phyloP scores from a whole-genome alignment of 2,888 invertebrate genomes.

The Lacanobia wlatinum region DNA sequence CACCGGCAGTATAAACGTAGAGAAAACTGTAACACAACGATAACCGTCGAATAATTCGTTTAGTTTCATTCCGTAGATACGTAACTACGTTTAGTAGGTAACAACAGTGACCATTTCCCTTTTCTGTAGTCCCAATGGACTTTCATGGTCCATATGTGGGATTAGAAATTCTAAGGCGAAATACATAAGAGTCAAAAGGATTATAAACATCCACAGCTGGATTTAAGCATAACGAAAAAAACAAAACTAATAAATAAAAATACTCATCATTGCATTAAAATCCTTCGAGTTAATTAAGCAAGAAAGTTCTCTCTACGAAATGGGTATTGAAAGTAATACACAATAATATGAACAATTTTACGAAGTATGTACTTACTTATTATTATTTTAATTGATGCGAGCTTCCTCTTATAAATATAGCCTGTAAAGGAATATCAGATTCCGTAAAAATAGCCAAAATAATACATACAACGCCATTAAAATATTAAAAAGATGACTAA shows the following conservation, averaged over 20 bases:
- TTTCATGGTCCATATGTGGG: conserved; percentile 18
- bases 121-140: conserved; percentile 16
- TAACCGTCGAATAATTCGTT: conserved; percentile 30
- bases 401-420: not conserved
- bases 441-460: not conserved
- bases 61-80: conserved; percentile 20
- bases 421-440: no score
- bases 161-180: not conserved
- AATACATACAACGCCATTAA: not conserved
- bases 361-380: not conserved
- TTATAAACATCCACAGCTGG: not conserved
- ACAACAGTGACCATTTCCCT: conserved; percentile 18
- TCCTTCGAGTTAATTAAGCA: no score
- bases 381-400: not conserved
- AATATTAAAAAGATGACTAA: conserved; percentile 18
- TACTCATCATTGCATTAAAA: not conserved
- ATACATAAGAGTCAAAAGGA: not conserved
- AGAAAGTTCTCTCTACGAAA: no score
- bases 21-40: conserved; percentile 19
- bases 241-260: not conserved
- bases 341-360: not conserved
- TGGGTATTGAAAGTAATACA: not conserved
- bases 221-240: no score
- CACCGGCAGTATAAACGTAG: conserved; percentile 17
- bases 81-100: conserved; percentile 1